Conservation (phyloP, 2,113 vertebrate genomes). For the Ammodytes dubius region DNA sequence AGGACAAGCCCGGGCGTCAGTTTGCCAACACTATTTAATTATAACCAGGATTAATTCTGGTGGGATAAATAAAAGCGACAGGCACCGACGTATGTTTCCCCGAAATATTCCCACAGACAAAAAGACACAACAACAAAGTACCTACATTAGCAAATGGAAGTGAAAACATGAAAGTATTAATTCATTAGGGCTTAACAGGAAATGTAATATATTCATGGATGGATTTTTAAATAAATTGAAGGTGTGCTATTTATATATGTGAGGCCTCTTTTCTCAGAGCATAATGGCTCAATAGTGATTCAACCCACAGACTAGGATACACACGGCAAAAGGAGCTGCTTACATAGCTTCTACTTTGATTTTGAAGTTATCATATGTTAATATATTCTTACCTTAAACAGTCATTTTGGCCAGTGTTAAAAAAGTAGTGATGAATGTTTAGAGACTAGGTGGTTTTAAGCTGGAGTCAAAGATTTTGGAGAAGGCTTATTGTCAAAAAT, state of each 20-base stretch:
- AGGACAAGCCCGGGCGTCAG: slow-evolving; percentile 56
- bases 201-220: neutral
- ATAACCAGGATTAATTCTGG: slow-evolving; percentile 62
- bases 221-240: neutral
- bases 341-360: neutral
- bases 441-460: too few relatives aligned
- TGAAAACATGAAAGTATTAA: slow-evolving; percentile 12
- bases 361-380: neutral
- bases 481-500: too few relatives aligned
- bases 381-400: neutral
- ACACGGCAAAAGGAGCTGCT: neutral
- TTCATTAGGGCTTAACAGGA: slow-evolving; percentile 9
- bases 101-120: slow-evolving; percentile 40
- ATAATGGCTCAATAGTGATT: neutral
- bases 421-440: neutral
- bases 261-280: neutral
- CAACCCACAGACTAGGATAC: neutral
- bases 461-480: too few relatives aligned
- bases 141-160: slow-evolving; percentile 35
- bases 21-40: slow-evolving; percentile 70
- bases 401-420: neutral
- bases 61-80: slow-evolving; percentile 52
- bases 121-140: slow-evolving; percentile 12
- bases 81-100: slow-evolving; percentile 29
- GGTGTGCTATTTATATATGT: neutral